Base-by-base conservation (phyloP, 2,113 vertebrate genomes). In the Leptocoma aspasia region DNA sequence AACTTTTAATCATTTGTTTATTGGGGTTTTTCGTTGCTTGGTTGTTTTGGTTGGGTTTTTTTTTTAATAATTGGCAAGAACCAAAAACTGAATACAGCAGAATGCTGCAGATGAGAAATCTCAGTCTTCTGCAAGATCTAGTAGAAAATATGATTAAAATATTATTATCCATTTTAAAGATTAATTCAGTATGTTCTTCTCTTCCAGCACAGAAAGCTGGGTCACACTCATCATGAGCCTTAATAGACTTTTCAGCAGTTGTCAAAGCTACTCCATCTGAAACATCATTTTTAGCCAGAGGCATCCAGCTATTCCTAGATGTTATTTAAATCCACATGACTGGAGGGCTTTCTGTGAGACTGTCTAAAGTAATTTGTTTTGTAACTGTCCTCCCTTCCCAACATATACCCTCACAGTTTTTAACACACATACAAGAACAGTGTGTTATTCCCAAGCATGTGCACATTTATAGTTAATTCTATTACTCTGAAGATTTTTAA, bases 301-400 rank as follows among this genome's bases (percentile, higher is more conserved):
- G 89, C 91, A 76, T 69, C 71, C 83, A 79, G 69, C 64, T 95
- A 71, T 75, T 86, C 82, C 72, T 86, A 86, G 82, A 89, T 68
- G 56, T 82, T 73, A 94, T 66, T 91, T 78, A 86, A 92, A 83
- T 73, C 76, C 81, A 90, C 63, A 77, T 80, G 71, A 86, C 90
- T 86, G 45, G 82, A 94, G 35, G 88, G 66, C 23, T 88, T 94
- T 95, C 71, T 83, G 21, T 24, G 41, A 93, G 57, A 88, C 63
- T 96, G 94, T 85, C 92, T 88, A 15, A 90, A 94, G 71, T 77
- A 63, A 94, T 93, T 77, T 70, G 54, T 68, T 93, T 84, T 57
- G 54, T 53, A 92, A 69, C 61, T 54, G 73, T 18, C 57, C 27
- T 33, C 30, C 15, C 22, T 52, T 23, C 39, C 23, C 37, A 73